A percentile compares a stretch with the other conserved stretches of the same genome.
Evolutionary conservation across 1,140 invertebrate species (phyloP).

Genomic region (Pseudobourletiella spinata): DNA sequence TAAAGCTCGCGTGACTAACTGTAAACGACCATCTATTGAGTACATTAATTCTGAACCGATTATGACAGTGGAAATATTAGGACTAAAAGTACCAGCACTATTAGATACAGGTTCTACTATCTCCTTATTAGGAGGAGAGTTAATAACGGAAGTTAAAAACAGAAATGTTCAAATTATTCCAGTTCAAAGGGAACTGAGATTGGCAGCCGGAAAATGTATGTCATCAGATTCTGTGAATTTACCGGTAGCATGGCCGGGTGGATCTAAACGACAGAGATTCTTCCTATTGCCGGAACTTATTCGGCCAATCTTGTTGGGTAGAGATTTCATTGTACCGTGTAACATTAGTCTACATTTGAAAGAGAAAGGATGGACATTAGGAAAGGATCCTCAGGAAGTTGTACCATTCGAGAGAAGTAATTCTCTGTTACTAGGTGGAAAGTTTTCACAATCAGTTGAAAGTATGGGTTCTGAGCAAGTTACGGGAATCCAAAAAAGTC

Average conservation of each 20-base stretch:
- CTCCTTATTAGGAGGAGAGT: conserved; percentile 7
- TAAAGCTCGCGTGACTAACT: neutral
- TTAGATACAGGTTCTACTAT: conserved; percentile 21
- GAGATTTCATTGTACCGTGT: conserved; percentile 17
- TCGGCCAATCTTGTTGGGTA: conserved; percentile 13
- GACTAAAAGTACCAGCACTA: conserved; percentile 7
- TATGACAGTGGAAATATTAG: conserved; percentile 8
- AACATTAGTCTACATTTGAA: conserved; percentile 7
- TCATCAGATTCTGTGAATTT: neutral
- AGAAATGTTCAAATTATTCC: conserved; percentile 1
- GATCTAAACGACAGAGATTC: conserved; percentile 6
- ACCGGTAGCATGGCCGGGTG: neutral
- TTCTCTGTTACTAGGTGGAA: neutral
- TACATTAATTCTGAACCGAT: conserved; percentile 6
- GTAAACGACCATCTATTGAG: neutral
- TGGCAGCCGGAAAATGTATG: neutral
- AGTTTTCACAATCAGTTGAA: neutral
- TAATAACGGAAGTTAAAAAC: neutral
- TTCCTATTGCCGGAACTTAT: conserved; percentile 1
- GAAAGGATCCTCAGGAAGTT: neutral
- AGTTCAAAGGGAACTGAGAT: neutral
- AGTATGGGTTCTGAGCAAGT: neutral
- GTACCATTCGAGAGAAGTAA: neutral
- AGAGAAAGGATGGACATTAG: conserved; percentile 12
- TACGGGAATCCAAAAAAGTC: too few species aligned